These are phyloP conservation scores for Xestia ashworthii DNA, from an alignment of 2,888 invertebrate genomes.

Conservation along the genomic window DNA sequence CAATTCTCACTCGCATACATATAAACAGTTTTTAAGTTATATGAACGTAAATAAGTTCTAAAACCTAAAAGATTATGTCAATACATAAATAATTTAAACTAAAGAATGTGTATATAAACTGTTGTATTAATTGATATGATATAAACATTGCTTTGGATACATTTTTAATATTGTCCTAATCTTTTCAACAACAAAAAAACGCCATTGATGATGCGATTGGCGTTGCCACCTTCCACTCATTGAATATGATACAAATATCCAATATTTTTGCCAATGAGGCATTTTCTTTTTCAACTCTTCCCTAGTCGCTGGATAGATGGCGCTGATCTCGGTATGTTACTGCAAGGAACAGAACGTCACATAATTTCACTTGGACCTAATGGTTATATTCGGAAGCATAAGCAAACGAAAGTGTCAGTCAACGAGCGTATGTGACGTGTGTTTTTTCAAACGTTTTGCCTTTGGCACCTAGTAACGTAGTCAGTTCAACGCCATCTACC, in stretches of 20 bases:
- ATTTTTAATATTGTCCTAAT: not conserved
- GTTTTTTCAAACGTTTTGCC: too few species aligned
- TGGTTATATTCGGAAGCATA: too few species aligned
- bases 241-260: not conserved
- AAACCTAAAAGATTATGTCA: not conserved
- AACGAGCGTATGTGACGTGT: too few species aligned
- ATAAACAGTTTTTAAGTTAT: not conserved
- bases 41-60: not conserved
- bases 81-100: slow-evolving; percentile 24
- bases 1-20: not conserved
- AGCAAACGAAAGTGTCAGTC: too few species aligned
- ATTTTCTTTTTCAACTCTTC: too few species aligned
- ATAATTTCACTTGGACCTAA: too few species aligned
- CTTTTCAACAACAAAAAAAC: not conserved
- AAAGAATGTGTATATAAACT: slow-evolving; percentile 19
- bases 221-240: not conserved
- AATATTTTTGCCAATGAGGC: not conserved
- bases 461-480: too few species aligned
- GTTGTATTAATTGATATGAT: slow-evolving; percentile 33
- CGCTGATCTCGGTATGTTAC: too few species aligned
- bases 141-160: slow-evolving; percentile 5
- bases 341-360: too few species aligned
- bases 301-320: too few species aligned
- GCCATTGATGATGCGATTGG: not conserved
- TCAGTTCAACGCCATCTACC: too few species aligned